Evolutionary conservation across 2,888 invertebrate genomes (phyloP).

Genomic region (Chymomyza caudatula): DNA sequence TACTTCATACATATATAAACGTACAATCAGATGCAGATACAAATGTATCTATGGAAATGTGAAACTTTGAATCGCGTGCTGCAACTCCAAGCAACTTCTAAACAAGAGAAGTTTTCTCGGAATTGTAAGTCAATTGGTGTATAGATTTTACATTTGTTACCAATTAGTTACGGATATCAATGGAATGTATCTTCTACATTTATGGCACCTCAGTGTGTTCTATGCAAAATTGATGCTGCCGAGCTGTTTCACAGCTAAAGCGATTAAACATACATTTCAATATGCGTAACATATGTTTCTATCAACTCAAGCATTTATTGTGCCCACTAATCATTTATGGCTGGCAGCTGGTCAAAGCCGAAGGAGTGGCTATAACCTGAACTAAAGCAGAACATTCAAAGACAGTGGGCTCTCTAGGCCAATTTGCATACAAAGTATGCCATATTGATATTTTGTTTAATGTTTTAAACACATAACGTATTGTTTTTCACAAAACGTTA

Average conservation of each 20-base stretch:
- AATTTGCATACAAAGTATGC: constrained; percentile 56
- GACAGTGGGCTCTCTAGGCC: constrained; percentile 7
- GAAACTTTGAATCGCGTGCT: not conserved
- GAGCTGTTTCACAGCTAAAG: constrained; percentile 21
- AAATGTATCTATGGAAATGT: constrained; percentile 18
- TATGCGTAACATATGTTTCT: constrained; percentile 61
- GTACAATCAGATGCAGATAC: constrained; percentile 4
- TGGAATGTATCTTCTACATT: not conserved
- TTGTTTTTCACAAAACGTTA: constrained; percentile 51
- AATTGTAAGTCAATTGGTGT: constrained; percentile 43
- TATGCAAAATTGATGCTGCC: constrained; percentile 40
- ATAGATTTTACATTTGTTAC: constrained; percentile 32
- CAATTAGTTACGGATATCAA: constrained; percentile 43
- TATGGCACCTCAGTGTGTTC: not conserved
- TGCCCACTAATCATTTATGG: constrained; percentile 25
- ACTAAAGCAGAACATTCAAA: no score
- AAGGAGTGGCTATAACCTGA: not conserved
- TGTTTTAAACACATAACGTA: constrained; percentile 40
- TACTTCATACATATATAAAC: not conserved
- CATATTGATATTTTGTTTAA: constrained; percentile 17
- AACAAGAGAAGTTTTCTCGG: constrained; percentile 36
- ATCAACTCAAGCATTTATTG: constrained; percentile 57
- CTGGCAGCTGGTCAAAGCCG: not conserved
- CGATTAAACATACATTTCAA: constrained; percentile 59
- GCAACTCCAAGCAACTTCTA: not conserved